A percentile compares a stretch with the other conserved stretches of the same genome.
Evolutionary conservation across 2,888 invertebrate genomes (phyloP).

Genomic region (Acanthosoma haemorrhoidale): DNA sequence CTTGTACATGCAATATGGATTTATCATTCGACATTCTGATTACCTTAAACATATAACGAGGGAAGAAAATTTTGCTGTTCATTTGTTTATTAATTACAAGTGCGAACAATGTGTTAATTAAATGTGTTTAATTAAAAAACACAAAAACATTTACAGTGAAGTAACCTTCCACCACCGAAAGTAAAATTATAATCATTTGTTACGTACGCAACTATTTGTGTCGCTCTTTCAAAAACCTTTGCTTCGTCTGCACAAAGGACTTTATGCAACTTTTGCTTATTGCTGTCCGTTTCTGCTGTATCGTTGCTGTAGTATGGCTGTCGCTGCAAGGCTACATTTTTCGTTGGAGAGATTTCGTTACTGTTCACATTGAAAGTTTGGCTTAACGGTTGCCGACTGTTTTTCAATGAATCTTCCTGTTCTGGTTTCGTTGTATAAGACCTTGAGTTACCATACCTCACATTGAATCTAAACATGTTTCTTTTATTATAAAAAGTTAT

Average conservation of each 20-base stretch:
- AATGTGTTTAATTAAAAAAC: background rate
- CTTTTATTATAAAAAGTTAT: background rate
- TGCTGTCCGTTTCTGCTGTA: conserved; percentile 28
- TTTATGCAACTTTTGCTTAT: conserved; percentile 34
- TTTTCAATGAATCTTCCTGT: conserved; percentile 31
- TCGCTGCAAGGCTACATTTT: conserved; percentile 9
- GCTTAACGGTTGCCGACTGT: conserved; percentile 27
- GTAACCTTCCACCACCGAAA: conserved; percentile 15
- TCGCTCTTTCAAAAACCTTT: conserved; percentile 76
- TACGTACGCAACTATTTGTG: conserved; percentile 83
- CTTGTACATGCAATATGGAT: too few relatives aligned
- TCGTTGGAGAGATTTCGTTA: conserved; percentile 30
- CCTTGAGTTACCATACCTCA: conserved; percentile 34
- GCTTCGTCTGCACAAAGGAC: conserved; percentile 64
- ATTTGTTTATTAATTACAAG: too few relatives aligned
- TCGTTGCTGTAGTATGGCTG: conserved; percentile 20
- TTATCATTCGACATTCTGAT: too few relatives aligned
- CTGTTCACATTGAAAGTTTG: conserved; percentile 23
- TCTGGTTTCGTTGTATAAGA: conserved; percentile 33
- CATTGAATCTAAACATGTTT: conserved; percentile 37
- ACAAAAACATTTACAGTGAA: background rate
- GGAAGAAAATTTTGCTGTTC: too few relatives aligned
- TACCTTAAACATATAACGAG: too few relatives aligned
- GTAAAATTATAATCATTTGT: conserved; percentile 4
- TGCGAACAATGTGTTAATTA: background rate